A percentile compares a stretch with the other conserved stretches of the same genome.
These are phyloP conservation scores for Lamproptera curius DNA, from an alignment of 2,888 invertebrate species.

Conservation along the genomic window DNA sequence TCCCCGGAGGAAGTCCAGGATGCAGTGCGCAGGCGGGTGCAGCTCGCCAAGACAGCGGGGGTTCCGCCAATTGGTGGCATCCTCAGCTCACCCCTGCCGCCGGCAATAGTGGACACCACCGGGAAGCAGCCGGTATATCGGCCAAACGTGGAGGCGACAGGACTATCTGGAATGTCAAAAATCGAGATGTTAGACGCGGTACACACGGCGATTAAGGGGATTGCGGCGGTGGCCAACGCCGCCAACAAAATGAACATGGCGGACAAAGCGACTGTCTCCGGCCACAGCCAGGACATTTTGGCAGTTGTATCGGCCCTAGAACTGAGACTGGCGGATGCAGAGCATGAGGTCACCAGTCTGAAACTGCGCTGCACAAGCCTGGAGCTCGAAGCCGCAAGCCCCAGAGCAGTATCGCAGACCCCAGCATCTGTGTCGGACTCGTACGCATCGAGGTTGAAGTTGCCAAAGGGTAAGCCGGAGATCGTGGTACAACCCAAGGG, in stretches of 20 bases:
- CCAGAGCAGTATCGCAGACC: too few species aligned
- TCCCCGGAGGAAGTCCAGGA: too few species aligned
- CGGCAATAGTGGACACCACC: too few species aligned
- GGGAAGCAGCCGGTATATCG: too few species aligned
- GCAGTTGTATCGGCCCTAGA: slow-evolving; percentile 1
- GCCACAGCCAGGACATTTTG: slow-evolving; percentile 2
- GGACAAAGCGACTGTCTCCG: neutral
- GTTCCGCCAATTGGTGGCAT: too few species aligned
- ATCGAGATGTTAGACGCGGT: slow-evolving; percentile 6
- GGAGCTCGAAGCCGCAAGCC: neutral
- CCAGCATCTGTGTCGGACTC: neutral
- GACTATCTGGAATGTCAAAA: too few species aligned
- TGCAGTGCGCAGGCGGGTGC: too few species aligned
- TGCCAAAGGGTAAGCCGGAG: neutral
- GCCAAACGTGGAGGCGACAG: too few species aligned
- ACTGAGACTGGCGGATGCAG: neutral
- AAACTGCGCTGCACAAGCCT: neutral
- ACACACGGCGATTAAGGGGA: slow-evolving; percentile 13
- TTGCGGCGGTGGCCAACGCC: slow-evolving; percentile 4
- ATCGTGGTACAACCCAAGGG: neutral
- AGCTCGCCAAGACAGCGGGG: too few species aligned
- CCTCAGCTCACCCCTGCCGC: too few species aligned
- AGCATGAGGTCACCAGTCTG: neutral
- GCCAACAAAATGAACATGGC: slow-evolving; percentile 17
- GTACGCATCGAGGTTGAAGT: neutral